Conservation (phyloP, 2,797 vertebrate species). For the Pachyuromys duprasi region DNA sequence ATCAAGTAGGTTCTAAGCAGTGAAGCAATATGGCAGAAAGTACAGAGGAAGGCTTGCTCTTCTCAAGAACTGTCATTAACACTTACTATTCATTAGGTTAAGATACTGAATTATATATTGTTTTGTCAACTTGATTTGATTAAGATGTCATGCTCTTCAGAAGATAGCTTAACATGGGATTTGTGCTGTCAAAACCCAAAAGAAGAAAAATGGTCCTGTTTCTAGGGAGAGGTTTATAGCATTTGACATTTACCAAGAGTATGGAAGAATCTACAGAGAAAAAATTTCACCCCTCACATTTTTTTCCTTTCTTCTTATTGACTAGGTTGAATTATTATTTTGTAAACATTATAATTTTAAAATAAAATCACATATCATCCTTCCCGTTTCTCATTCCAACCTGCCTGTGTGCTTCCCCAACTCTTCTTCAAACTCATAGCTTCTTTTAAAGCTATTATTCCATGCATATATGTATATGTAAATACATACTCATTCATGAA, state of each 20-base stretch:
- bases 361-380: not conserved
- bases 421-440: not conserved
- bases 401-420: not conserved
- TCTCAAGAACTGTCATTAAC: not conserved
- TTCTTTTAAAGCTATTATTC: not conserved
- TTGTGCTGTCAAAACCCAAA: not conserved
- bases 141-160: not conserved
- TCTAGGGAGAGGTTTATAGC: not conserved
- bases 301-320: not conserved
- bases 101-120: not conserved
- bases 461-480: not conserved
- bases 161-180: not conserved
- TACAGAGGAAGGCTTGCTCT: no score
- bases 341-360: not conserved
- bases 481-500: not conserved
- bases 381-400: not conserved
- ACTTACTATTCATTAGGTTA: not conserved
- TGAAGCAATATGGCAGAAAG: not conserved
- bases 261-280: not conserved
- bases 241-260: not conserved
- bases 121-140: not conserved
- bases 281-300: not conserved
- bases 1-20: not conserved
- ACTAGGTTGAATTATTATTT: not conserved
- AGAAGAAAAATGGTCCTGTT: not conserved